Evolutionary conservation across 2,888 invertebrate genomes (phyloP), one percentile per base, ranked within the genome.

Genomic region (Hydrotaea diabolus): DNA sequence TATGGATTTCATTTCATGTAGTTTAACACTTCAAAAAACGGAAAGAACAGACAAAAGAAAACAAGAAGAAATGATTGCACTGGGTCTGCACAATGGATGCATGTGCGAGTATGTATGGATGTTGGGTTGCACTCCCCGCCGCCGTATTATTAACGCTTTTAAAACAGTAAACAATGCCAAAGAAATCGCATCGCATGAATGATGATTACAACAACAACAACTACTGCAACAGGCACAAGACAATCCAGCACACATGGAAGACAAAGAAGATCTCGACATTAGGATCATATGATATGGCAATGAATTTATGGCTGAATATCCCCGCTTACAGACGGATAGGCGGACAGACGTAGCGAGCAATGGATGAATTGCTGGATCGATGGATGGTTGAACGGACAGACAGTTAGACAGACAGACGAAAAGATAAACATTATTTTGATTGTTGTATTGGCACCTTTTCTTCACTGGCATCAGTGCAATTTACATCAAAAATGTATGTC

Each of bases 401-500:
- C 77, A 39, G 17, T 17, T 43, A 9, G 21, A n/a, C 15, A 39
- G 74, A 21, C 39, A 53, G 13, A 26, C 19, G 57, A 19, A 74
- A 13, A 59, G 15, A 69, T 19, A 59, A 62, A 49, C 23, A 75
- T 75, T 75, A 57, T 53, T 21, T 72, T 79, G 78, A 82, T 76
- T 71, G 69, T 71, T 43, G 26, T 46, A 21, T 76, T 71, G 55
- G 72, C 55, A 75, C 72, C 39, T 69, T 46, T 46, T 43, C 36
- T 73, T 73, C 76, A 69, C 19, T 78, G 46, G 26, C 43, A 17
- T 43, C 39, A 19, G 11, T 21, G 55, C 62, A 80, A 79, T 83
- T 83, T 77, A 80, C 53, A 83, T 83, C 62, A 74, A 15, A 59
- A 71, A 75, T 46, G 49, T 64, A 73, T 75, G 74, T 77, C 69